A percentile compares a stretch with the other conserved stretches of the same genome.
Evolutionary conservation across 2,797 vertebrate species (phyloP).

Genomic region (Gymnodraco acuticeps): DNA sequence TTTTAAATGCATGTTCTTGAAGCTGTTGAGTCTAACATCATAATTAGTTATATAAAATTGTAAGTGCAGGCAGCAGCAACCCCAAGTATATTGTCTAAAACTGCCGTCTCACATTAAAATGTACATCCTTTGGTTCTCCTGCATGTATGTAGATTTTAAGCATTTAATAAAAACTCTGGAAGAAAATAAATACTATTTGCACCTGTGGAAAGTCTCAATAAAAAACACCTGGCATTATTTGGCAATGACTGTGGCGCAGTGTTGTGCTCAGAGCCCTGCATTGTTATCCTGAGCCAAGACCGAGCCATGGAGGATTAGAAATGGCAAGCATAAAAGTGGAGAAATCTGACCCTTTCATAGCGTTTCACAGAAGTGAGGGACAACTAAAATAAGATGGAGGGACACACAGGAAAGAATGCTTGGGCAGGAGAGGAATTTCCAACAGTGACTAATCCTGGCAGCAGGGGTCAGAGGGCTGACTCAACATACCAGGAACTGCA

Average conservation of each 20-base stretch:
- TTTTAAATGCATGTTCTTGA: background rate
- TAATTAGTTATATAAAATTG: background rate
- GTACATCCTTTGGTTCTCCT: no score
- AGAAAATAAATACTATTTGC: slow-evolving; percentile 10
- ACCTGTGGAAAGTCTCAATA: slow-evolving; percentile 30
- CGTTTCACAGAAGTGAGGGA: slow-evolving; percentile 56
- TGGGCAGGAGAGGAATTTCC: slow-evolving; percentile 28
- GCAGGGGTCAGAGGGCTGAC: slow-evolving; percentile 49
- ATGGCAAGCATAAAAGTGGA: slow-evolving; percentile 62
- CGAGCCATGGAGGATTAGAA: slow-evolving; percentile 62
- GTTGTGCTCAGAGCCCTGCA: slow-evolving; percentile 43
- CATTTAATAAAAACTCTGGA: background rate
- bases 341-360: slow-evolving; percentile 67
- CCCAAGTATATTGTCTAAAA: background rate
- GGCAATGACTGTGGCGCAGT: slow-evolving; percentile 42
- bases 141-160: slow-evolving; percentile 3
- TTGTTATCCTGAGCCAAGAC: slow-evolving; percentile 57
- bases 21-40: background rate
- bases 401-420: slow-evolving; percentile 29
- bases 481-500: slow-evolving; percentile 50
- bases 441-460: slow-evolving; percentile 63
- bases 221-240: slow-evolving; percentile 50
- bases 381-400: slow-evolving; percentile 23
- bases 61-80: background rate
- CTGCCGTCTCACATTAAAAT: slow-evolving; percentile 1